Base-by-base conservation (phyloP, 2,888 invertebrate species). In the Trisateles emortualis region DNA sequence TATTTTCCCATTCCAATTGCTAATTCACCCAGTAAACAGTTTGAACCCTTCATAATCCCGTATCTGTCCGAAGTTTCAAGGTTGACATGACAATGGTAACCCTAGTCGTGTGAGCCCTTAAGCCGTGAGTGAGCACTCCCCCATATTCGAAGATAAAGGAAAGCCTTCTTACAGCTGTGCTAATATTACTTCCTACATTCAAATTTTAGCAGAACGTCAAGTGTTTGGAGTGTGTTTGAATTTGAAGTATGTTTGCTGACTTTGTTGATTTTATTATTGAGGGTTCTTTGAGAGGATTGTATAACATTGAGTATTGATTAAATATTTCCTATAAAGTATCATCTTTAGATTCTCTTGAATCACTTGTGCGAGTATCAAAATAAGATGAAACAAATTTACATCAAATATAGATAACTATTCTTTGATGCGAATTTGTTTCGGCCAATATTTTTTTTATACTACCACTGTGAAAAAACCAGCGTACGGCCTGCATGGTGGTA, bases 171-270 rank as follows among this genome's bases (percentile, higher is more conserved):
- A 63, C 52, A 42, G 50, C 50, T 54, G 39, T 56, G 56, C 53
- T 70, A 70, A 68, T 68, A 69, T 55, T 49, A 42, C 59, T 53
- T 68, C 50, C 53, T 63, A 63, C 70, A 40, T 56, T 59, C 19
- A 48, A 55, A 59, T 53, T 32, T 42, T 42, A 26, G 26, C 19
- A 33, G 46, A 50, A 50, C 46, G 67, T 50, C 49, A 53, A 50
- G 65, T 41, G 40, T 48, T 39, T 30, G 36, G 52, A 47, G 52
- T 29, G 22, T 52, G 10, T 47, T 35, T 46, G 50, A 52, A 45
- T 57, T 49, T 26, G 40, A 43, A 57, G 53, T 51, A 41, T 24
- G 39, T 30, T 29, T 38, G n/a, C 24, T 11, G 38, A 42, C 16
- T 36, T 42, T 50, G 43, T 50, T 50, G 33, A 36, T 42, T 36